A percentile compares a stretch with the other conserved stretches of the same genome.
These are phyloP conservation scores for Hippocampus abdominalis DNA, from an alignment of 2,113 vertebrate genomes.

Conservation along the genomic window DNA sequence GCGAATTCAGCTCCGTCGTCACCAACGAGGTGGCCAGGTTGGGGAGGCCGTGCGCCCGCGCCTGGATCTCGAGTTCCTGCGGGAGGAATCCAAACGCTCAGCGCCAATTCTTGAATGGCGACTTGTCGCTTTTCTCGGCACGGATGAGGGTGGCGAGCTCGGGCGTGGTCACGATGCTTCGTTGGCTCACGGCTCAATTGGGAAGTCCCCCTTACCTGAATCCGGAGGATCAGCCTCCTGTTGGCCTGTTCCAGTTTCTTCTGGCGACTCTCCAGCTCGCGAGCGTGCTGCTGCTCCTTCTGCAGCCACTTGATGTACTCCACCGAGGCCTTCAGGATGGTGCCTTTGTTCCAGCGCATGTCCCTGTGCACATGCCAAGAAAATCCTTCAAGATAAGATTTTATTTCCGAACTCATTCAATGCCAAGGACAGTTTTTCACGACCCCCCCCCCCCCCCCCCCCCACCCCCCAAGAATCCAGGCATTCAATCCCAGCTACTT, in stretches of 20 bases:
- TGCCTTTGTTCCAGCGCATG: constrained; percentile 99
- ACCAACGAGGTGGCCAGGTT: constrained; percentile 74
- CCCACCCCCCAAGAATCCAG: no score
- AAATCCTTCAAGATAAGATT: constrained; percentile 79
- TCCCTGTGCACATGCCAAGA: constrained; percentile 80
- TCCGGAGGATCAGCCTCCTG: constrained; percentile 87
- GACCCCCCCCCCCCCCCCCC: no score
- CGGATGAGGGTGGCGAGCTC: no score
- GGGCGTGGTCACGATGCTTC: no score
- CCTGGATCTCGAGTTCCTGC: constrained; percentile 96
- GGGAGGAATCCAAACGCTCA: constrained; percentile 18
- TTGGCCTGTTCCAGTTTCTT: constrained; percentile 96
- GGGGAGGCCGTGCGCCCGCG: constrained; percentile 86
- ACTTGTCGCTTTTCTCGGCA: no score
- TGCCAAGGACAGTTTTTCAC: no score
- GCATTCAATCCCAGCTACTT: no score
- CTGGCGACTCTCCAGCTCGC: constrained; percentile 92
- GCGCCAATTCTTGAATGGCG: background rate
- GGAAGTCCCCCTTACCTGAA: constrained; percentile 80
- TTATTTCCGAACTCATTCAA: constrained; percentile 45
- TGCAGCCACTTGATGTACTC: constrained; percentile 99
- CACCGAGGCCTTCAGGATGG: constrained; percentile 98
- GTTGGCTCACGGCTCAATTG: no score
- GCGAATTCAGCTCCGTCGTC: constrained; percentile 73
- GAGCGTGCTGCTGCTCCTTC: constrained; percentile 94